Evolutionary conservation across 2,888 invertebrate species (phyloP).

Genomic region (Drosophila fulvimacula): DNA sequence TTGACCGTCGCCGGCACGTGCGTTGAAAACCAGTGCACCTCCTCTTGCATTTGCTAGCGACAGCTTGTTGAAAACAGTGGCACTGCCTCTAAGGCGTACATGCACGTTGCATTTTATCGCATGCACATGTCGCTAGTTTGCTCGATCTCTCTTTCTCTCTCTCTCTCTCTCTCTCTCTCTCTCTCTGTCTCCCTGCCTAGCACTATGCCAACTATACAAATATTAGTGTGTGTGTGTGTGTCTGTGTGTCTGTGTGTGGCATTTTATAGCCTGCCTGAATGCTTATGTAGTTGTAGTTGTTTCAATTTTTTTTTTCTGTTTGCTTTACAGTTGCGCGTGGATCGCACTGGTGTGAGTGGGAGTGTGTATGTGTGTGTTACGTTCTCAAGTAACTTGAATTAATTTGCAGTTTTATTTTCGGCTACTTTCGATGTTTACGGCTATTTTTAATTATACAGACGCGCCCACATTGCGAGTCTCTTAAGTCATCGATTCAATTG

Average conservation of each 20-base stretch:
- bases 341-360: constrained; percentile 42
- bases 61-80: constrained; percentile 70
- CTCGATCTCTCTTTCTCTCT: constrained; percentile 16
- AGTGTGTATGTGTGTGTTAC: constrained; percentile 16
- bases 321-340: constrained; percentile 71
- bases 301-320: constrained; percentile 51
- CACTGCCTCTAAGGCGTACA: constrained; percentile 68
- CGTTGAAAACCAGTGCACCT: constrained; percentile 74
- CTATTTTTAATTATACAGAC: constrained; percentile 51
- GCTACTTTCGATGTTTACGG: constrained; percentile 39
- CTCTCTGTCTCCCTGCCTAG: background rate
- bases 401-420: constrained; percentile 49
- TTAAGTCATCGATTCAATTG: constrained; percentile 42
- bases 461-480: constrained; percentile 39
- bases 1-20: constrained; percentile 75
- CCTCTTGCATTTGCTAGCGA: constrained; percentile 63
- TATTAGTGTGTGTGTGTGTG: constrained; percentile 10
- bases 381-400: constrained; percentile 47
- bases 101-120: constrained; percentile 79
- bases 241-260: constrained; percentile 12
- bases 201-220: constrained; percentile 41
- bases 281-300: constrained; percentile 25
- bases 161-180: background rate
- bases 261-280: constrained; percentile 53
- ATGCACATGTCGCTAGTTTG: constrained; percentile 65